Evolutionary conservation across 2,797 vertebrate genomes (phyloP), one percentile per base, ranked within the genome.

Genomic region (Thripadectes ignobilis): DNA sequence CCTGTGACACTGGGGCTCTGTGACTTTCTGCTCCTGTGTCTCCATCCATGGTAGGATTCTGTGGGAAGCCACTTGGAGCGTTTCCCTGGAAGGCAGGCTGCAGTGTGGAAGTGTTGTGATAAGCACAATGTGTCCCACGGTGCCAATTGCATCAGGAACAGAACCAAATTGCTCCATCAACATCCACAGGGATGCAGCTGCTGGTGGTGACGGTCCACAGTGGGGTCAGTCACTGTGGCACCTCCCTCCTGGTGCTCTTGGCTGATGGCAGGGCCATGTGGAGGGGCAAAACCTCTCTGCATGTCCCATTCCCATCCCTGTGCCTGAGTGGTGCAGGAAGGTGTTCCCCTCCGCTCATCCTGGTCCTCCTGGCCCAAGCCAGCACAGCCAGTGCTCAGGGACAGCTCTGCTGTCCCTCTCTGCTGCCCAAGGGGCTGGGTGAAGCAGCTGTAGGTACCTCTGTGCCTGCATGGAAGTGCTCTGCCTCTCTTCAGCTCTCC

Each of bases 311-410:
- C 7, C 77, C 41, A 16, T 75, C 1, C 0, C 22, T 5, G 59
- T 32, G 54, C 23, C 52, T 0, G 0, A 51, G 38, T 2, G 1
- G n/a, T 2, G 49, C 49, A 14, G 48, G 0, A 5, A 48, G 55
- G 13, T 2, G 1, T 46, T 69, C 36, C 57, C 14, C 5, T 72
- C 43, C 1, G 2, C 77, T 48, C 5, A 1, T 39, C 24, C n/a
- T 0, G 36, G 4, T 30, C 52, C 39, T 46, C 45, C 22, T 2
- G 5, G 65, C 72, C 27, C 36, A 6, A 58, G 65, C 43, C 43
- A 34, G 57, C 15, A 10, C 8, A 65, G 58, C 29, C 43, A 34
- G 57, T 18, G 41, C 12, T n/a, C 8, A 12, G 59, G 68, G 63
- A 15, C 19, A 6, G 10, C 36, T 38, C 41, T 2, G 5, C 49